These are phyloP conservation scores for Cistogaster globosa DNA, from an alignment of 2,888 invertebrate species.

Conservation along the genomic window DNA sequence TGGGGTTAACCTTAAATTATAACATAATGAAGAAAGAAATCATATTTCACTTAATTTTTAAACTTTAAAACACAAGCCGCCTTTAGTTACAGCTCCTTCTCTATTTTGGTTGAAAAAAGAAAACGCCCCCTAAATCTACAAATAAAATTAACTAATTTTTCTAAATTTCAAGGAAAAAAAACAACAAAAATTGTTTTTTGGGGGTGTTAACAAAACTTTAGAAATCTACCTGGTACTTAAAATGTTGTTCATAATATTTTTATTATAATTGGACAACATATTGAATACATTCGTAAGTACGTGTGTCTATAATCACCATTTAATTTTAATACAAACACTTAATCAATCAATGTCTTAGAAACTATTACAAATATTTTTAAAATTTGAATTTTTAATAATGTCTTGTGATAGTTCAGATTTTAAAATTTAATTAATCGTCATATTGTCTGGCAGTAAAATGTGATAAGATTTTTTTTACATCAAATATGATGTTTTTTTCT, in stretches of 20 bases:
- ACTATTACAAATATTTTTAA: not conserved
- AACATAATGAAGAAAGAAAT: not conserved
- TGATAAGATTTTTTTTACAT: not conserved
- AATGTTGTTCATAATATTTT: slow-evolving; percentile 15
- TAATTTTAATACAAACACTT: slow-evolving; percentile 63
- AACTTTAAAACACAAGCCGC: slow-evolving; percentile 53
- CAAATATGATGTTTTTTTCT: too few relatives aligned
- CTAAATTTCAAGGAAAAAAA: slow-evolving; percentile 9
- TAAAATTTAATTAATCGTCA: slow-evolving; percentile 24
- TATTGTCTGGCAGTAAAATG: slow-evolving; percentile 30
- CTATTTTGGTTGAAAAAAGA: slow-evolving; percentile 35
- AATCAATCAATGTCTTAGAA: slow-evolving; percentile 66
- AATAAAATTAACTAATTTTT: slow-evolving; percentile 33
- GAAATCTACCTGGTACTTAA: slow-evolving; percentile 27
- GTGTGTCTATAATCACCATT: slow-evolving; percentile 51
- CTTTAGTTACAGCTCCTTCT: slow-evolving; percentile 11
- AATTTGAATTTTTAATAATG: slow-evolving; percentile 20
- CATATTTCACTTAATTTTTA: not conserved
- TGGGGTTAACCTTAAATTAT: slow-evolving; percentile 48
- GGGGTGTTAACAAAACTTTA: slow-evolving; percentile 60
- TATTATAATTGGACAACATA: slow-evolving; percentile 27
- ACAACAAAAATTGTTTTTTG: not conserved
- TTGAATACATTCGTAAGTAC: not conserved
- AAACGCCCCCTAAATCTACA: slow-evolving; percentile 60
- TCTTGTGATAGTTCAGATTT: slow-evolving; percentile 44